phyloP scores from a whole-genome alignment of 2,113 vertebrate genomes.

The Eublepharis macularius region DNA sequence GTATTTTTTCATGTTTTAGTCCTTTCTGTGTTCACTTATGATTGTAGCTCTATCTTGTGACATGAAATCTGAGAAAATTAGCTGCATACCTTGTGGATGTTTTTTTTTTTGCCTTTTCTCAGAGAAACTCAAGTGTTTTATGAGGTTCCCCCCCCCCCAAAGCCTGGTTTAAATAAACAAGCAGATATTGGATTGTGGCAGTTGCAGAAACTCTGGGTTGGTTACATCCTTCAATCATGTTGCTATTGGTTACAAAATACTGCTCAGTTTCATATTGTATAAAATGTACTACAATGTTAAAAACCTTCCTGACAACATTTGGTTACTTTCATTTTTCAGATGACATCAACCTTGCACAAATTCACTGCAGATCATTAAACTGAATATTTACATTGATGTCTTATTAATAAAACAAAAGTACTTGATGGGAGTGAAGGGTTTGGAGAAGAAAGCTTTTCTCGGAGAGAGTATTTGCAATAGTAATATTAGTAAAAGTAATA shows the following conservation, averaged over 20 bases:
- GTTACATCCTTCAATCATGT: slow-evolving; percentile 26
- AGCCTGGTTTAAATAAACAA: neutral
- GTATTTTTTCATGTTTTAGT: neutral
- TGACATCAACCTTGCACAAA: slow-evolving; percentile 33
- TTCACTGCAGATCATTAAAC: slow-evolving; percentile 23
- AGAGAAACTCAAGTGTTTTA: neutral
- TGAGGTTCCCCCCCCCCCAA: no score
- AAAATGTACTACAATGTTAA: neutral
- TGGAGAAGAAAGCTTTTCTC: neutral
- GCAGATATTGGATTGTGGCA: neutral
- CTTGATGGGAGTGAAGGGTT: neutral
- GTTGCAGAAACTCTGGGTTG: slow-evolving; percentile 21
- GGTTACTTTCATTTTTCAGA: slow-evolving; percentile 23
- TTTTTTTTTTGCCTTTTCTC: no score
- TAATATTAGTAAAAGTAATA: no score
- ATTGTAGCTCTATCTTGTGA: neutral
- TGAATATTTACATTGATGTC: neutral
- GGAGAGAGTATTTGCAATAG: no score
- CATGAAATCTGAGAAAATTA: neutral
- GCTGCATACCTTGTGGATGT: no score
- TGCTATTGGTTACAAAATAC: slow-evolving; percentile 61
- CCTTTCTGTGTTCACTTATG: neutral
- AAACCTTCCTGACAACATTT: slow-evolving; percentile 14
- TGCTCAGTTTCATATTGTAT: slow-evolving; percentile 39
- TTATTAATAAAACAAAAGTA: neutral